phyloP scores from a whole-genome alignment of 2,113 vertebrate genomes.

The Campylomormyrus tamandua region DNA sequence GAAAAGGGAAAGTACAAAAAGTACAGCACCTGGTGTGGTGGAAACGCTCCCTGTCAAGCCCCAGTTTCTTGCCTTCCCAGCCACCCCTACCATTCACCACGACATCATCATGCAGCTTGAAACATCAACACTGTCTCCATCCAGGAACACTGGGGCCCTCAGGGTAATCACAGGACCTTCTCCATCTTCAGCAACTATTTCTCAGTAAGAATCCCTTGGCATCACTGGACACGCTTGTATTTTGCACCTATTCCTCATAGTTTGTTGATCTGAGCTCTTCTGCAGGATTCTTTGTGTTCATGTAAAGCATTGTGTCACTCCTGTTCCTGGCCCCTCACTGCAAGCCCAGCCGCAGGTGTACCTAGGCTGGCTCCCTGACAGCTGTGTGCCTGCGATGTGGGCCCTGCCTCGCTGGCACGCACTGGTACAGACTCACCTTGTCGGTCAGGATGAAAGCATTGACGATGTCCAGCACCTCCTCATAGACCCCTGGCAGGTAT shows the following conservation, averaged over 20 bases:
- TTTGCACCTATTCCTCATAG: not conserved
- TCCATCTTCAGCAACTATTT: not conserved
- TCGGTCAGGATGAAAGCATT: constrained; percentile 80
- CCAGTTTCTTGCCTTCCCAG: not conserved
- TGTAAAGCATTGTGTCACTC: not conserved
- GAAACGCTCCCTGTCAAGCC: not conserved
- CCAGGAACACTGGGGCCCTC: not conserved
- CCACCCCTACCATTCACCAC: not conserved
- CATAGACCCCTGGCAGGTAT: constrained; percentile 76
- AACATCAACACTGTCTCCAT: not conserved
- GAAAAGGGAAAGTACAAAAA: not conserved
- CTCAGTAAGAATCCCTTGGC: not conserved
- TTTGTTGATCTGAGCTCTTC: not conserved
- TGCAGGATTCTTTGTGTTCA: not conserved
- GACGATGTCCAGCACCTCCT: constrained; percentile 79
- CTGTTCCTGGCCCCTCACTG: not conserved
- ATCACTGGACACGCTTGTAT: not conserved
- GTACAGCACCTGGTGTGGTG: not conserved
- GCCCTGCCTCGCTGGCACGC: not conserved
- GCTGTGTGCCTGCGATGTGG: not conserved
- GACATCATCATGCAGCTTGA: not conserved
- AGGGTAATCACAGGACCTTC: not conserved
- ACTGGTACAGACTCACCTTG: constrained; percentile 61
- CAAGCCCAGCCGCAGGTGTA: not conserved
- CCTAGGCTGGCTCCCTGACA: not conserved